Conservation (phyloP, 2,888 invertebrate species). For the Cephus nigrinus region DNA sequence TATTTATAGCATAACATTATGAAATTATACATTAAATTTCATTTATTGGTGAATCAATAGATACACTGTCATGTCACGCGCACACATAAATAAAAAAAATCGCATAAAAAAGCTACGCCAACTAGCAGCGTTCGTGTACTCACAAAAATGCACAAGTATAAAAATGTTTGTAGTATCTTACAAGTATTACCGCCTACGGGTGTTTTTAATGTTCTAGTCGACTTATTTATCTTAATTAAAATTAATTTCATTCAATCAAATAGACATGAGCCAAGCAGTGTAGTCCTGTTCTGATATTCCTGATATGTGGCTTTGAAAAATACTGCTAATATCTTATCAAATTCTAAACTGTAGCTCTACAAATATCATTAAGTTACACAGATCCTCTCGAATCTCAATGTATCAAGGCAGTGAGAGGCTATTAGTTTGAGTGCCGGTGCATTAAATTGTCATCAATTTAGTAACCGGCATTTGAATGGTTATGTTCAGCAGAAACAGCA, state of each 20-base stretch:
- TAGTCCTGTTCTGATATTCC: neutral
- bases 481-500: neutral
- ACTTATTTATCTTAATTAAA: neutral
- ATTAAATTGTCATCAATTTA: neutral
- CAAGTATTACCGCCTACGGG: neutral
- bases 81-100: conserved; percentile 49
- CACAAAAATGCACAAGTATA: conserved; percentile 22
- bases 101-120: conserved; percentile 29
- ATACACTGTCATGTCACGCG: conserved; percentile 42
- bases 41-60: conserved; percentile 39
- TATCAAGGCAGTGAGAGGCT: neutral
- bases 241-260: neutral
- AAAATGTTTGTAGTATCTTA: conserved; percentile 12
- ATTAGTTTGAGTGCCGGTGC: neutral
- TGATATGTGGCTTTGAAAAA: conserved; percentile 4
- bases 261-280: neutral
- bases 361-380: conserved; percentile 9
- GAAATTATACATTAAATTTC: conserved; percentile 29
- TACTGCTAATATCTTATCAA: neutral
- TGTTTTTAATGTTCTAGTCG: neutral
- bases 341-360: neutral
- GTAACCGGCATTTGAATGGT: neutral
- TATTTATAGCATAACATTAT: neutral
- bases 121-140: conserved; percentile 24
- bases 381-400: conserved; percentile 7